Percentiles rank a stretch among this genome's conserved stretches.
Evolutionary conservation across 30 jellyfish, hydroid and myxozoan species (phyloP).

Genomic region (Nemopilema nomurai): DNA sequence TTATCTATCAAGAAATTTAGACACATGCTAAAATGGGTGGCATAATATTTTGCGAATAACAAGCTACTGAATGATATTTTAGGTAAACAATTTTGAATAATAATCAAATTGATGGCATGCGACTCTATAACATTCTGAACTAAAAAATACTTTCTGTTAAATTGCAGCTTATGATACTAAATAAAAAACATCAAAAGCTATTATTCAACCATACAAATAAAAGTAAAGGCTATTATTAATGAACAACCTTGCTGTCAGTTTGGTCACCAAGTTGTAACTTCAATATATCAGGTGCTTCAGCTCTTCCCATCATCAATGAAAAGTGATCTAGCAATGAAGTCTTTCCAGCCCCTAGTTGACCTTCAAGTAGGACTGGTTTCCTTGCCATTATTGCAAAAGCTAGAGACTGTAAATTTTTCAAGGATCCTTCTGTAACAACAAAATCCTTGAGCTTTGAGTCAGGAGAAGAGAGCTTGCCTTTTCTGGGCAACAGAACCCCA

Average conservation of each 20-base stretch:
- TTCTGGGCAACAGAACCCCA: slow-evolving; percentile 17
- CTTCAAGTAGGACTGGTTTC: slow-evolving; percentile 73
- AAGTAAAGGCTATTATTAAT: no score
- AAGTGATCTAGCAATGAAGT: slow-evolving; percentile 78
- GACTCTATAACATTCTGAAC: no score
- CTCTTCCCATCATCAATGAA: slow-evolving; percentile 70
- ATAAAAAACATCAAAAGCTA: no score
- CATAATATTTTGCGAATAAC: no score
- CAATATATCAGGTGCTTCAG: slow-evolving; percentile 65
- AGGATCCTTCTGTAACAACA: slow-evolving; percentile 23
- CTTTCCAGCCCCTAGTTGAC: slow-evolving; percentile 91
- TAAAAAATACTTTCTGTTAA: no score
- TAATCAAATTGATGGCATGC: no score
- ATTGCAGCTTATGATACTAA: no score
- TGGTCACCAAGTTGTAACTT: slow-evolving; percentile 94
- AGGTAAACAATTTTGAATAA: no score
- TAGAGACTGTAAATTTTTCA: slow-evolving; percentile 1
- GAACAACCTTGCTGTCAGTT: slow-evolving; percentile 88
- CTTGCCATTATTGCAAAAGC: slow-evolving; percentile 24
- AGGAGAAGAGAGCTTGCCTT: not conserved
- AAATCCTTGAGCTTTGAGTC: not conserved
- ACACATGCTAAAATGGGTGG: no score
- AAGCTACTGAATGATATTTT: no score
- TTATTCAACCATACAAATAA: no score
- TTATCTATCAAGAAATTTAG: no score